Evolutionary conservation across 2,113 vertebrate species (phyloP).

Genomic region (Progne subis): DNA sequence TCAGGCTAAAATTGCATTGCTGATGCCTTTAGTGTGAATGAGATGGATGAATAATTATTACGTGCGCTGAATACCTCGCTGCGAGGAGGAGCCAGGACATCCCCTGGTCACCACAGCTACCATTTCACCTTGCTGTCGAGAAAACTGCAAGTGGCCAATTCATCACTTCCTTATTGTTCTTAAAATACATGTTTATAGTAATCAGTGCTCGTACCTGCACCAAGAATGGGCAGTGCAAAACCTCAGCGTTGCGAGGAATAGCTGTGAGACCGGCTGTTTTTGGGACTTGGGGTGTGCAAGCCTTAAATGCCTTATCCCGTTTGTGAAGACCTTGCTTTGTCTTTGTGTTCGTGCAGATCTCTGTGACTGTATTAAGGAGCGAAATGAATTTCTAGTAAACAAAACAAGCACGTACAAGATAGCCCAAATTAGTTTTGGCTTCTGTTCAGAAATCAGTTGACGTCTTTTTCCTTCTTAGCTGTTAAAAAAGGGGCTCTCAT

Average conservation of each 20-base stretch:
- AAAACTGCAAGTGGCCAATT: conserved; percentile 73
- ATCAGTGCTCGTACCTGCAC: not conserved
- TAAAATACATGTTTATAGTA: conserved; percentile 20
- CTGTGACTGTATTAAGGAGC: not conserved
- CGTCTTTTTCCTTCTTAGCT: not conserved
- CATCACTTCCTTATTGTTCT: conserved; percentile 67
- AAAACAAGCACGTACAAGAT: not conserved
- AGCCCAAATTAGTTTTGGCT: not conserved
- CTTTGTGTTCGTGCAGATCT: not conserved
- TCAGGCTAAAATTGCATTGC: conserved; percentile 90
- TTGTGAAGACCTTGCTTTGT: not conserved
- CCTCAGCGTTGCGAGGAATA: not conserved
- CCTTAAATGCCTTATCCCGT: not conserved
- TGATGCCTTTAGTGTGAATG: conserved; percentile 83
- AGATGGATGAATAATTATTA: conserved; percentile 91
- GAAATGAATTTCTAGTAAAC: not conserved
- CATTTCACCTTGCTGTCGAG: conserved; percentile 74
- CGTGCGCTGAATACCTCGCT: conserved; percentile 82
- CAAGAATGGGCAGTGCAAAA: not conserved
- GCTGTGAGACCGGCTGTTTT: not conserved
- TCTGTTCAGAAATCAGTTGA: not conserved
- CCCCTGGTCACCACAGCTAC: conserved; percentile 73
- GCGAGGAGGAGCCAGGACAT: conserved; percentile 72
- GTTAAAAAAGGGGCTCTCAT: not conserved
- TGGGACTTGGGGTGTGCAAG: not conserved